Evolutionary conservation across 2,113 vertebrate genomes (phyloP).

Genomic region (Triplophysa dalaica): DNA sequence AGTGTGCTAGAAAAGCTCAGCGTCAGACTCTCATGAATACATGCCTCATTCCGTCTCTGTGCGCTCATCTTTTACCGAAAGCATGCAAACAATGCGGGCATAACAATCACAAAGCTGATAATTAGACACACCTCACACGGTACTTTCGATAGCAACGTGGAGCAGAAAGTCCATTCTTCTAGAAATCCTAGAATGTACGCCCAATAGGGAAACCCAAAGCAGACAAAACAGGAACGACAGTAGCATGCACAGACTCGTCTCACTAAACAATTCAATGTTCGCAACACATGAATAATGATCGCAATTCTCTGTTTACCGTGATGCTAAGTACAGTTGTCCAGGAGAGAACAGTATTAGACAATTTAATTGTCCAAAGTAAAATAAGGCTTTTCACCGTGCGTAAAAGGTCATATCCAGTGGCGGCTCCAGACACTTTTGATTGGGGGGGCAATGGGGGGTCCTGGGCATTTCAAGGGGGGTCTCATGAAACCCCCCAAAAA

Average conservation of each 20-base stretch:
- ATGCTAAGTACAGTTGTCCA: not conserved
- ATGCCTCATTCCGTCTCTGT: constrained; percentile 21
- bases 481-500: too few species aligned
- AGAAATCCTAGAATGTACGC: not conserved
- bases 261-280: too few species aligned
- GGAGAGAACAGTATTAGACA: constrained; percentile 7
- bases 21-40: not conserved
- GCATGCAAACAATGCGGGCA: constrained; percentile 32
- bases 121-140: constrained; percentile 20
- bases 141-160: not conserved
- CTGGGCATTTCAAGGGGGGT: too few species aligned
- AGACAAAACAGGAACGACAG: not conserved
- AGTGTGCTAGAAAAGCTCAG: not conserved
- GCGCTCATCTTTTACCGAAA: constrained; percentile 19
- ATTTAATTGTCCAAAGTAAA: too few species aligned
- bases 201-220: not conserved
- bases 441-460: too few species aligned
- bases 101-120: not conserved
- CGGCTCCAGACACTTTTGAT: too few species aligned
- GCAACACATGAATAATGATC: too few species aligned
- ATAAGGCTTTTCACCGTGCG: too few species aligned
- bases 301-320: not conserved
- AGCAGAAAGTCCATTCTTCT: not conserved
- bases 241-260: not conserved
- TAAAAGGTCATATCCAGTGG: too few species aligned